phyloP scores from a whole-genome alignment of 2,113 vertebrate genomes.

The Petroica traversi region DNA sequence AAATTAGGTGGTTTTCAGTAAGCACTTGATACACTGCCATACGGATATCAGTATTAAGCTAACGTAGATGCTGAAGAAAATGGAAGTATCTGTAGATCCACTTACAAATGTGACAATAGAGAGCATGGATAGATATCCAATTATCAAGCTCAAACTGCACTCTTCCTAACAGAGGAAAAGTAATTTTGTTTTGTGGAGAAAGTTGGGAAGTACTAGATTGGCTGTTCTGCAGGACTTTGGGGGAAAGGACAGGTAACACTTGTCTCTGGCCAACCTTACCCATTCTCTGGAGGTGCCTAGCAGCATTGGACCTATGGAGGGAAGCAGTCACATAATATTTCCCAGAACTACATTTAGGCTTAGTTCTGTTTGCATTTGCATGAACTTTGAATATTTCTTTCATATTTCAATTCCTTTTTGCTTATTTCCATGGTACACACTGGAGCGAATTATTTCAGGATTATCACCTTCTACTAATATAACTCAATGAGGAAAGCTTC shows the following conservation, averaged over 20 bases:
- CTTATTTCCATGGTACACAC: background rate
- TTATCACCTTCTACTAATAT: background rate
- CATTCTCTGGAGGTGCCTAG: accelerated
- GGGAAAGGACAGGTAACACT: background rate
- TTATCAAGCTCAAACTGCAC: background rate
- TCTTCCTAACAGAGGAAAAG: background rate
- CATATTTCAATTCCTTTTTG: background rate
- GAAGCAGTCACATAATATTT: background rate
- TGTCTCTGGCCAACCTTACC: background rate
- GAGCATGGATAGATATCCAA: background rate
- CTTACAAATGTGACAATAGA: background rate
- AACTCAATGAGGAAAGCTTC: background rate
- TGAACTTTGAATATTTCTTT: background rate
- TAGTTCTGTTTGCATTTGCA: background rate
- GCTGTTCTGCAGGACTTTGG: background rate
- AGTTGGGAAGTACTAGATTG: background rate
- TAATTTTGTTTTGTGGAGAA: background rate
- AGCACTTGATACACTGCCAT: background rate
- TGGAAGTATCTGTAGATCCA: background rate
- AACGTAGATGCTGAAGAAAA: background rate
- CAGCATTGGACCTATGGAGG: background rate
- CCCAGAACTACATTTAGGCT: background rate
- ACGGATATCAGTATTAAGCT: background rate
- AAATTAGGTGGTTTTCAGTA: background rate
- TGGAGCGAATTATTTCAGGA: background rate